Evolutionary conservation across 2,797 vertebrate species (phyloP), one percentile per base, ranked within the genome.

Genomic region (Phoeniculus purpureus): DNA sequence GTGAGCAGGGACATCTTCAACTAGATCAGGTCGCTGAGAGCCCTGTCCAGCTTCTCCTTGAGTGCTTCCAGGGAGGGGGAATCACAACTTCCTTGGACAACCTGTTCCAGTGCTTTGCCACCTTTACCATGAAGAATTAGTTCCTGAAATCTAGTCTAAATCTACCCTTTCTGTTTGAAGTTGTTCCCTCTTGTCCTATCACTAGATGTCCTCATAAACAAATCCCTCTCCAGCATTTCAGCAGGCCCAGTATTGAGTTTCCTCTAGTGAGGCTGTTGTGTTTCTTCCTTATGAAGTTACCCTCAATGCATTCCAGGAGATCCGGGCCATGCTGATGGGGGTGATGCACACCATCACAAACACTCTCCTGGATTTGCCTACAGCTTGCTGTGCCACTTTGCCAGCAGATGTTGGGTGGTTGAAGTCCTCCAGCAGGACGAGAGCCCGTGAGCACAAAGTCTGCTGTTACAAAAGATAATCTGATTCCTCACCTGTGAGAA

Each of bases 361-460:
- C 37, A 37, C 37, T 21, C 55, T 75, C 15, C 37, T 52, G 26
- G 21, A 52, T 67, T 64, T 48, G 26, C 22, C 25, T 76, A 14
- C 5, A 34, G 29, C 20, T 83, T 3, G 2, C 67, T 6, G 3
- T 40, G 31, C 18, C 56, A 9, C 23, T 40, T 82, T 56, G 64
- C 50, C 32, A 65, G 43, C 23, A 64, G 22, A 17, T 40, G 31
- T 40, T 2, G 8, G 31, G 15, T 50, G 15, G 45, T 23, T 40
- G 32, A 82, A 73, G 29, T 56, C 29, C 59, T 23, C 22, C 52
- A 27, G 23, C 31, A 27, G 51, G 22, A 31, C 3, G 3, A 62
- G 58, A 54, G 17, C 14, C 50, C 54, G 40, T 0, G 2, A 48
- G 17, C 1, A 0, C 1, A 2, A 25, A 25, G 50, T 16, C n/a